Base-by-base conservation (phyloP, 2,797 vertebrate species). In the Ficedula albicollis region DNA sequence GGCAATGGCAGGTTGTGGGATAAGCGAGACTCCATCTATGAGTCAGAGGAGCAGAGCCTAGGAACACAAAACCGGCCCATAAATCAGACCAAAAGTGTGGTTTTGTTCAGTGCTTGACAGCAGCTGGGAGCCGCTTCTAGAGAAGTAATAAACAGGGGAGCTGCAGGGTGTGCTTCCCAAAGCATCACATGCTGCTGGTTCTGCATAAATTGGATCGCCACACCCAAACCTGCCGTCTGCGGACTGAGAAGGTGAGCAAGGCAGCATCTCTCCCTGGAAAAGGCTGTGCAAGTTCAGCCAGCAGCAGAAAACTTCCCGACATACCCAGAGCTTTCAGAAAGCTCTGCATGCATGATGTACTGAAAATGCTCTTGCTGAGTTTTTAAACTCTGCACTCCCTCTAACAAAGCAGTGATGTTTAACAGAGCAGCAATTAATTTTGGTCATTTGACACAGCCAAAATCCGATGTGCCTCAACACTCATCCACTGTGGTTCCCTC, bases 281-380 rank as follows among this genome's bases (percentile, higher is more conserved):
- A n/a, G 16, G 43, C 54, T 64, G 22, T 6, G 19, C 9, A 32
- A n/a, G 21, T 26, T 81, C 63, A 73, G 46, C 19, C 70, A 73
- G 25, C 30, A 54, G 38, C 58, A 93, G 73, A 54, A 52, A 83
- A 80, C 56, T 27, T 72, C 76, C 21, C 8, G 13, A 38, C 6
- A 13, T 12, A 32, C 25, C 32, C 67, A 60, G 27, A 62, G 36
- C 51, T 89, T 73, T 62, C 63, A 66, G 75, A 69, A 74, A 67
- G 63, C 52, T 27, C 67, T 46, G 29, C 12, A 21, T 0, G 0
- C 2, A 2, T 17, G 43, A 70, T 8, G 26, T 22, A 74, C 48
- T 11, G 48, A 51, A 89, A 91, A 83, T 10, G 60, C 32, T 38
- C 49, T 90, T 43, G 68, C 41, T 58, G 58, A 86, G 30, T 54